Percentiles rank a stretch among this genome's conserved stretches.
Conservation (phyloP, 2,888 invertebrate genomes). For the Galerucella pusilla region DNA sequence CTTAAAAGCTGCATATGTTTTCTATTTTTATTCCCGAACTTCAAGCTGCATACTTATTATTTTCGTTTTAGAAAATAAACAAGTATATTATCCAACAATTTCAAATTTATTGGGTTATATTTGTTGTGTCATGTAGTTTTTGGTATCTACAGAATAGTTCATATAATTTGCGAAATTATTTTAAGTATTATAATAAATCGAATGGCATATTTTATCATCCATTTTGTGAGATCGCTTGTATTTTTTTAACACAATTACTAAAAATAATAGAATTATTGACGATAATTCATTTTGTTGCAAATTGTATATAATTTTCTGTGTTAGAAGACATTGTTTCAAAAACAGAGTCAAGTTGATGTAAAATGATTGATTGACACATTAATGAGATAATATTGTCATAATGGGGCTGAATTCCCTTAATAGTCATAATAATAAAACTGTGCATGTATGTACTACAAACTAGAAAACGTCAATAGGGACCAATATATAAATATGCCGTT, state of each 20-base stretch:
- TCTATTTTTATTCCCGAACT: no score
- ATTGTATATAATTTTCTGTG: no score
- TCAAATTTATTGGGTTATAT: conserved; percentile 9
- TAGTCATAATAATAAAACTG: no score
- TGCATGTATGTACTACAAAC: background rate
- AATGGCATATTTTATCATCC: background rate
- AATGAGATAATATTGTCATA: no score
- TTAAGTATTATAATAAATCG: background rate
- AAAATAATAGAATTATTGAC: no score
- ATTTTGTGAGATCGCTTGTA: background rate
- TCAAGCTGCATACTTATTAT: background rate
- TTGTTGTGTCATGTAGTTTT: conserved; percentile 6
- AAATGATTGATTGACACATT: no score
- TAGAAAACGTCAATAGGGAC: background rate
- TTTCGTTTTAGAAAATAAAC: conserved; percentile 25
- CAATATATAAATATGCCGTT: background rate
- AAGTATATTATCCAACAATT: conserved; percentile 10
- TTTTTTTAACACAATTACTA: background rate
- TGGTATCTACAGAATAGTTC: conserved; percentile 12
- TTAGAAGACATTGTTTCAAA: no score
- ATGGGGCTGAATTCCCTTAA: no score
- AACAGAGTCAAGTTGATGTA: no score
- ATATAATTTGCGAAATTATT: background rate
- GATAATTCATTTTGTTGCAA: no score
- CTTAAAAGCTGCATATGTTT: no score